Base-by-base conservation (phyloP, 2,797 vertebrate genomes). In the Ispidina lecontei region DNA sequence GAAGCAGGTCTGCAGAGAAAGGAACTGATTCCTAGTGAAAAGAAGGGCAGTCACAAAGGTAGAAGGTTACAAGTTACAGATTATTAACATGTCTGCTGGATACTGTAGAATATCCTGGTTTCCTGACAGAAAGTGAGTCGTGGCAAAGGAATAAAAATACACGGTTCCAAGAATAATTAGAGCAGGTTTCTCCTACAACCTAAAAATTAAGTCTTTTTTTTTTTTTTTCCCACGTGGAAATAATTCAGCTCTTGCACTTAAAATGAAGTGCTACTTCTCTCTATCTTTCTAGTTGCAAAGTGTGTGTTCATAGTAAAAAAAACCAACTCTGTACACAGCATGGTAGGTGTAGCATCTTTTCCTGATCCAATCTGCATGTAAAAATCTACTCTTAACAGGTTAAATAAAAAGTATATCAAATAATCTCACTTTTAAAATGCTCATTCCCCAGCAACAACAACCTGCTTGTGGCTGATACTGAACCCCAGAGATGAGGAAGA, bases 191-290 rank as follows among this genome's bases (percentile, higher is more conserved):
- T 84, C 88, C 58, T 89, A 56, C 89, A 82, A 73, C 21, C 52
- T 56, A 58, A 76, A 82, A 89, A 70, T 76, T 89, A 90, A 94
- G 77, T 62, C 72, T 74, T 14, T 87, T 56, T 95, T 39, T 54
- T 59, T 54, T 59, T 91, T 95, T 65, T 94, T 78, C 74, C 52
- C 43, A 59, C 37, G 25, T 85, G 72, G 55, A 78, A 80, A 59
- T 78, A 85, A 93, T 86, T 91, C 72, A 84, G 37, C 68, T 90
- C 69, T 83, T 78, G 65, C 55, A 65, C 76, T 83, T 73, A 70
- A 91, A 77, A 70, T 91, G 67, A 89, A 90, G 71, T 92, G 76
- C 63, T 93, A 81, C 85, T 94, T 90, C 73, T 86, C 44, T 89
- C 5, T 84, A 6, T 76, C 37, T 67, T 18, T 51, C 73, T 79